Evolutionary conservation across 1,140 invertebrate species (phyloP), one percentile per base, ranked within the genome.

Genomic region (Saxidomus purpurata): DNA sequence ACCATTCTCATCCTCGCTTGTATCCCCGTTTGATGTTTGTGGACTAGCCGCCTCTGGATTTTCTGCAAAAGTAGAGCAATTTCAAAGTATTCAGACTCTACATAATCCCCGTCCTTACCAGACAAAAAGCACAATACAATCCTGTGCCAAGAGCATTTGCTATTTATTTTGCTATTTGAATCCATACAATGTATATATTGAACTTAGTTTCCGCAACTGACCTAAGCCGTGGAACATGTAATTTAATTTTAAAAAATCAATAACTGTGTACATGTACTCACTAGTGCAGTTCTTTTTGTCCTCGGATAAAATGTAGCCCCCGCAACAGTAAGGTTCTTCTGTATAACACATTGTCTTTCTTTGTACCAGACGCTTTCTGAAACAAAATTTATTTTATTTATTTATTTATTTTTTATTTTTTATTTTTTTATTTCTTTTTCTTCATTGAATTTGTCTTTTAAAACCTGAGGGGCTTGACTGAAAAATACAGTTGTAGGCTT

Each of bases 241-340:
- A 47, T 17, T 47, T 8, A 9, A 9, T 47, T 47, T 8, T 47
- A 47, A 9, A 9, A 8, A 47, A 47, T 9, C 17, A 17, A 47
- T 9, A n/a, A n/a, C n/a, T n/a, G n/a, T n/a, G n/a, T n/a, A n/a
- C n/a, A n/a, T 52, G 8, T 47, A 83, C 81, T 49, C 49, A 83
- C 81, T 67, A 28, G 55, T 43, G 43, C 81, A 83, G 11, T 25
- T 43, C 19, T 34, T 22, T 31, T 47, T 47, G 59, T 83, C 81
- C 17, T 28, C n/a, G 22, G 61, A 69, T 36, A 83, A n/a, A 19
- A 36, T 25, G 38, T 83, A 83, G 13, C 81, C 81, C 17, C 28
- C 22, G 31, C 81, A 83, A 52, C 81, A 83, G 36, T 69, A 83
- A 4, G 63, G 25, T 49, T 69, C 59, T 40, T 83, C 59, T 15